phyloP scores from a whole-genome alignment of 2,797 vertebrate genomes.

The Myiotriccus ornatus region DNA sequence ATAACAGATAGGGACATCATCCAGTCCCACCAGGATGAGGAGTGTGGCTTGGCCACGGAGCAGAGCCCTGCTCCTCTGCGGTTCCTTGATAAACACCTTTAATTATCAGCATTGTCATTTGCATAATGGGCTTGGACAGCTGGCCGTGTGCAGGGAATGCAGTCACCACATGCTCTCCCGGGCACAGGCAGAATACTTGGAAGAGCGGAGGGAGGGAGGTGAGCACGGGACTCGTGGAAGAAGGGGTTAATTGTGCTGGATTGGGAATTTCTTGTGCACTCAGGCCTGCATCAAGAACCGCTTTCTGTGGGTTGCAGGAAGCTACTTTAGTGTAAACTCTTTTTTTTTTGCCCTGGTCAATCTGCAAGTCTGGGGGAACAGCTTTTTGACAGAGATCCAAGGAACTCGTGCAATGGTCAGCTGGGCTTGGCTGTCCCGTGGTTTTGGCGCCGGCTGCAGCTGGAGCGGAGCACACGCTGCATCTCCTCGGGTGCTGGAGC shows the following conservation, averaged over 20 bases:
- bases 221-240: neutral
- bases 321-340: neutral
- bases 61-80: conserved; percentile 5
- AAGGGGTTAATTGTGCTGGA: neutral
- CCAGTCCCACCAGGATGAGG: neutral
- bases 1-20: neutral
- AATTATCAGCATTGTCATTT: conserved; percentile 38
- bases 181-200: neutral
- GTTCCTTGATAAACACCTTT: conserved; percentile 51
- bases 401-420: neutral
- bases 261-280: neutral
- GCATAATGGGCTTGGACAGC: conserved; percentile 38
- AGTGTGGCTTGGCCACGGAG: neutral
- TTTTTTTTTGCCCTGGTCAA: neutral
- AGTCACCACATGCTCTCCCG: neutral
- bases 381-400: conserved; percentile 18
- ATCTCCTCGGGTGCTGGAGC: neutral
- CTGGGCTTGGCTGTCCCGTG: neutral
- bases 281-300: neutral
- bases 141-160: neutral
- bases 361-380: neutral
- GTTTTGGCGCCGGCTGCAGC: neutral
- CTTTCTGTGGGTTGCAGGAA: neutral
- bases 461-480: neutral
- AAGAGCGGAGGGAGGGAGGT: neutral